These are phyloP conservation scores for Ctenopoma kingsleyae DNA, from an alignment of 2,797 vertebrate species.

Conservation along the genomic window DNA sequence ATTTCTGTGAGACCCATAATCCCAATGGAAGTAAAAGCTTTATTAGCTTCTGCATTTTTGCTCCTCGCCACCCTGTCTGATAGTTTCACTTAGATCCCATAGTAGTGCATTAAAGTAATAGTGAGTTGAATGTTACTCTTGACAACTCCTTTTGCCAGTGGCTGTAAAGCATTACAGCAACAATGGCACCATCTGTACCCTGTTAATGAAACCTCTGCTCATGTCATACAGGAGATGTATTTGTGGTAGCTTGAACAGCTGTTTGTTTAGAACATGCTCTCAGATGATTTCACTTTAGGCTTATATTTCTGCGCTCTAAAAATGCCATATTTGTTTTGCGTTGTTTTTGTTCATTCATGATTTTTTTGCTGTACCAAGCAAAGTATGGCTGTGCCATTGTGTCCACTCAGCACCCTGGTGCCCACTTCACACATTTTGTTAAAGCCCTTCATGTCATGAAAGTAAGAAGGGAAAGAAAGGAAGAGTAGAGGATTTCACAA, in stretches of 20 bases:
- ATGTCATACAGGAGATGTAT: background rate
- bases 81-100: constrained; percentile 12
- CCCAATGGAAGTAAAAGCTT: constrained; percentile 66
- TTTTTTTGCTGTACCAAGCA: constrained; percentile 7
- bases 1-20: constrained; percentile 74
- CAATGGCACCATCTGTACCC: constrained; percentile 34
- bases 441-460: constrained; percentile 13
- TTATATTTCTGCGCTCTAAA: constrained; percentile 8
- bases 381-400: constrained; percentile 3
- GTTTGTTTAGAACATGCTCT: constrained; percentile 6
- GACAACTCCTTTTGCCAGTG: constrained; percentile 12
- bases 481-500: background rate
- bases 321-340: constrained; percentile 19
- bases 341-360: background rate
- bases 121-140: constrained; percentile 18
- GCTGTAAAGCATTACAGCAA: constrained; percentile 22
- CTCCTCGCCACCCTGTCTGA: constrained; percentile 28
- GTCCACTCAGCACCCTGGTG: constrained; percentile 15
- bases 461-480: constrained; percentile 5
- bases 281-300: constrained; percentile 20
- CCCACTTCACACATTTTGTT: constrained; percentile 27
- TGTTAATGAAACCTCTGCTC: constrained; percentile 18
- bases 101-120: constrained; percentile 22
- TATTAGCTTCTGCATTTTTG: constrained; percentile 73
- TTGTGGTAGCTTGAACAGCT: background rate